A percentile compares a stretch with the other conserved stretches of the same genome.
Evolutionary conservation across 2,888 invertebrate species (phyloP).

Genomic region (Cosmia trapezina): DNA sequence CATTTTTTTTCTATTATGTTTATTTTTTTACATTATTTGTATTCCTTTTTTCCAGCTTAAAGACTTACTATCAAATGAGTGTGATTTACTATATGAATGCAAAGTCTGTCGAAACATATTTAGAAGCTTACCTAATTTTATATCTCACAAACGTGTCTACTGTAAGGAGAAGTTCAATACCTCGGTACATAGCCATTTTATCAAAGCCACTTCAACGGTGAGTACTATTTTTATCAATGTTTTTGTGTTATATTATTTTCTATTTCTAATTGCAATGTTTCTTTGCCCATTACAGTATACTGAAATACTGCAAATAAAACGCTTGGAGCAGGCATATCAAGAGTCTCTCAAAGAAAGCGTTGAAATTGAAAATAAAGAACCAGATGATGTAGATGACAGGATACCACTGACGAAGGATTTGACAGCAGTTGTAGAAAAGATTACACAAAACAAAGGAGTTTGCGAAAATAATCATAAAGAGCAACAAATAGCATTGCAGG

Average conservation of each 20-base stretch:
- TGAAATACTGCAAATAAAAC: slow-evolving; percentile 87
- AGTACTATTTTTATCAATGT: slow-evolving; percentile 66
- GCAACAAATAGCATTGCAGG: slow-evolving; percentile 84
- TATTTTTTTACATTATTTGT: slow-evolving; percentile 8
- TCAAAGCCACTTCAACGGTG: slow-evolving; percentile 85
- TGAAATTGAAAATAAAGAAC: slow-evolving; percentile 59
- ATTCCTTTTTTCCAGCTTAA: slow-evolving; percentile 90
- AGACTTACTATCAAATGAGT: slow-evolving; percentile 94
- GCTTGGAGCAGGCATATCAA: slow-evolving; percentile 85
- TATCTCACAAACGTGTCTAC: slow-evolving; percentile 96
- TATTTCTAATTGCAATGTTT: slow-evolving; percentile 7
- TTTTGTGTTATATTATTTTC: slow-evolving; percentile 15
- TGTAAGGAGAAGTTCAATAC: slow-evolving; percentile 92
- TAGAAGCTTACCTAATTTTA: slow-evolving; percentile 96
- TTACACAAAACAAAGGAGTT: slow-evolving; percentile 80
- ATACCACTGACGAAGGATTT: slow-evolving; percentile 89
- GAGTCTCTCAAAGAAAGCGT: slow-evolving; percentile 77
- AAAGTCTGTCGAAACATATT: slow-evolving; percentile 96
- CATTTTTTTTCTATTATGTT: neutral
- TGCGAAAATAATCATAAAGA: slow-evolving; percentile 66
- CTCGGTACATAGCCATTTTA: slow-evolving; percentile 84
- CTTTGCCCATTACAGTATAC: slow-evolving; percentile 75
- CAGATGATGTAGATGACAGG: slow-evolving; percentile 74
- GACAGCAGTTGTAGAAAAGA: slow-evolving; percentile 89
- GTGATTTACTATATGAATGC: slow-evolving; percentile 97